These are phyloP conservation scores for Philonicus albiceps DNA, from an alignment of 2,888 invertebrate species.

Conservation along the genomic window DNA sequence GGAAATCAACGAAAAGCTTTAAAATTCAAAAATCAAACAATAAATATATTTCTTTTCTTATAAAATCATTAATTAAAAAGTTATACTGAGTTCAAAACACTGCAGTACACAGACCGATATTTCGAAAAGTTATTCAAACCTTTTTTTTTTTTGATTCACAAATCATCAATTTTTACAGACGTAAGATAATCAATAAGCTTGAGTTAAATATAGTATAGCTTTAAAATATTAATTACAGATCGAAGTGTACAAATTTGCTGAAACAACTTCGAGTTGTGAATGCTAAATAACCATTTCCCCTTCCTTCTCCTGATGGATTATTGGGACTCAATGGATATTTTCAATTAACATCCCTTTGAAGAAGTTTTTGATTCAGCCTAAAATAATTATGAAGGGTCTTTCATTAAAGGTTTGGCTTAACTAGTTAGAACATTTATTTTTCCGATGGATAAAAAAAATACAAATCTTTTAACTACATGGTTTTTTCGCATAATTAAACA, in stretches of 20 bases:
- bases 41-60: too few species aligned
- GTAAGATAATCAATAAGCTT: background rate
- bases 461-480: background rate
- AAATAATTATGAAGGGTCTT: background rate
- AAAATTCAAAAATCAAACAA: too few species aligned
- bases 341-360: background rate
- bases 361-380: background rate
- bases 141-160: too few species aligned
- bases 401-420: background rate
- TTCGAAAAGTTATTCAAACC: too few species aligned
- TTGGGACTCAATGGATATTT: background rate
- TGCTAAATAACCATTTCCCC: background rate
- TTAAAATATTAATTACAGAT: background rate
- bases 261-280: background rate
- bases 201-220: background rate
- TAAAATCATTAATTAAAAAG: too few species aligned
- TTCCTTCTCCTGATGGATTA: background rate
- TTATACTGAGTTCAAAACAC: background rate
- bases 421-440: background rate
- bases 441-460: background rate
- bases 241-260: background rate
- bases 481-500: too few species aligned
- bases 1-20: too few species aligned
- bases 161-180: background rate
- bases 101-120: background rate